Evolutionary conservation across 1,140 invertebrate species (phyloP).

Genomic region (Lucilia sericata): DNA sequence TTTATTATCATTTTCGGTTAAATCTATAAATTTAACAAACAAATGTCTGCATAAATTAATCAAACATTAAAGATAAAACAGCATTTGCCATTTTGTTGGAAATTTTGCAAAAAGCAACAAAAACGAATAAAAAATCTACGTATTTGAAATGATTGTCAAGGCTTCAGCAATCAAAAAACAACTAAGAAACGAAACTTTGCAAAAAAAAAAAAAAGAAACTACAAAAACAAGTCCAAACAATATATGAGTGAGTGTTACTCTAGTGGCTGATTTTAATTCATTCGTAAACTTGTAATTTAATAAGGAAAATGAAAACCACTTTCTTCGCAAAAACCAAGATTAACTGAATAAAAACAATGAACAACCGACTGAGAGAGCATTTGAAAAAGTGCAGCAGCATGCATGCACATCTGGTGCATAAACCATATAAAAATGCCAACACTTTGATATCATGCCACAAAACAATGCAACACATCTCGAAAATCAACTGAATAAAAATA

Average conservation of each 20-base stretch:
- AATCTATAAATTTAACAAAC: conserved; percentile 33
- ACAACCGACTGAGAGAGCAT: background rate
- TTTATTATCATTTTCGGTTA: conserved; percentile 24
- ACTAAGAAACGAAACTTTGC: no score
- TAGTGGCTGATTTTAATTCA: conserved; percentile 31
- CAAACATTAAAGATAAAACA: conserved; percentile 21
- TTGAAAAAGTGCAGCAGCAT: background rate
- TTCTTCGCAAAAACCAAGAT: conserved; percentile 60
- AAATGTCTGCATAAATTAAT: conserved; percentile 40
- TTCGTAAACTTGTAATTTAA: conserved; percentile 41
- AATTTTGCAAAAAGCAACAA: no score
- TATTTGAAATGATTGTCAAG: conserved; percentile 21
- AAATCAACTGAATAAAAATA: no score
- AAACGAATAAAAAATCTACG: no score
- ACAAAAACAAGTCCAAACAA: conserved; percentile 32
- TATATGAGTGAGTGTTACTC: background rate
- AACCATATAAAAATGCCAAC: conserved; percentile 29
- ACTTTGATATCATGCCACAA: background rate
- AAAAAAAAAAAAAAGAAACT: background rate
- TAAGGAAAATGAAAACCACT: conserved; percentile 53
- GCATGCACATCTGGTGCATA: conserved; percentile 45
- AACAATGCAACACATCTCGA: background rate
- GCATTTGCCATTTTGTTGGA: background rate
- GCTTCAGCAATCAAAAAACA: conserved; percentile 3
- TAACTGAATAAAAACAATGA: background rate